Base-by-base conservation (phyloP, 2,888 invertebrate genomes). In the Oscheius onirici region DNA sequence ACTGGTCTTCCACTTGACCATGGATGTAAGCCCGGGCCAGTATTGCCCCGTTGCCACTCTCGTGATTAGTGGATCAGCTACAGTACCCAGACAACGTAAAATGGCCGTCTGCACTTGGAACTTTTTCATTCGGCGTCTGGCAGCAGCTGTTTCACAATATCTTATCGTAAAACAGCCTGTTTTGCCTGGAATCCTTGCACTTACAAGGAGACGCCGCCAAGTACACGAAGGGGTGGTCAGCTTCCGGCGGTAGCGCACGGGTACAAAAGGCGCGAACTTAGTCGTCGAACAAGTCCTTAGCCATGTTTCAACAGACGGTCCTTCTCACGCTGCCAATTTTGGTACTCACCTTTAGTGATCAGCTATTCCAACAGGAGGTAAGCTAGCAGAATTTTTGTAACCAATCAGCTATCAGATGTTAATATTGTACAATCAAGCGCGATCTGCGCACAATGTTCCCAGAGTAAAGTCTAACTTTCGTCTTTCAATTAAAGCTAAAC, bases 231-330 rank as follows among this genome's bases (percentile, higher is more conserved):
- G 20, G 41, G 43, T 41, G 20, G 41, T 41, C 58, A 41, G 49
- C 63, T 63, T 63, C 63, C 63, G 63, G 63, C 46, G 24, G 46
- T 17, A 43, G 58, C 43, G 58, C 58, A 17, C 41, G 57, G 40
- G 63, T 63, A 63, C 63, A 63, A 63, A 63, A 63, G 63, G 60
- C 63, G 46, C 43, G 22, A 20, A 60, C 63, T 20, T 22, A 49
- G 46, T 26, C 17, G 28, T 15, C 13, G 41, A 20, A 41, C 58
- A 28, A 46, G 46, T 49, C 34, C 20, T 10, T n/a, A 34, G 49
- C 44, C 26, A 63, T 63, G 63, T 63, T 63, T 1, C 46, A 46
- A 40, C 43, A 43, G 8, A 40, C 41, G 15, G 20, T 49, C 24
- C 49, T 63, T 26, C 49, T 63, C 26, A 26, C 28, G 1, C 34